Percentiles rank a stretch among this genome's conserved stretches.
Conservation (phyloP, 1,140 invertebrate species). For the Gryon sp. region DNA sequence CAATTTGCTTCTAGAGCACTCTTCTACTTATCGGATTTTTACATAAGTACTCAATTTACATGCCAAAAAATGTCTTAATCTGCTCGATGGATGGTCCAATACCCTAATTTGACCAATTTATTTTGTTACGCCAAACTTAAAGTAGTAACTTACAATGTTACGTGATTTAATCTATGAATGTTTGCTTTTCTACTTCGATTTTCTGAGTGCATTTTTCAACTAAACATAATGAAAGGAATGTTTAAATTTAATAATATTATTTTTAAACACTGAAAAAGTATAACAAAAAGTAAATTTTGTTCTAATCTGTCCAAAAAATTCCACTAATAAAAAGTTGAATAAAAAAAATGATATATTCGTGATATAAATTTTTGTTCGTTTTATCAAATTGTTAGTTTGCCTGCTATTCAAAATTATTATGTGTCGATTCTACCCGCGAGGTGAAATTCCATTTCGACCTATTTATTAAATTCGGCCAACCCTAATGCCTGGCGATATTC, state of each 20-base stretch:
- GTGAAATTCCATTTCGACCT: constrained; percentile 34
- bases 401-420: constrained; percentile 17
- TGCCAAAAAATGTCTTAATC: constrained; percentile 31
- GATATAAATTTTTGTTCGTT: too few relatives aligned
- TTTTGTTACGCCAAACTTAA: constrained; percentile 26
- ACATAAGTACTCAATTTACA: constrained; percentile 43
- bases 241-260: too few relatives aligned
- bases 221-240: too few relatives aligned
- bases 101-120: constrained; percentile 35
- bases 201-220: too few relatives aligned
- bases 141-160: constrained; percentile 10
- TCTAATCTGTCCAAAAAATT: too few relatives aligned
- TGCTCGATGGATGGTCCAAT: constrained; percentile 25
- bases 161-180: too few relatives aligned
- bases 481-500: constrained; percentile 26
- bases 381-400: too few relatives aligned
- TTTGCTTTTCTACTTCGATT: too few relatives aligned
- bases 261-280: too few relatives aligned
- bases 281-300: too few relatives aligned
- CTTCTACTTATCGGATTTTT: constrained; percentile 18
- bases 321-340: too few relatives aligned
- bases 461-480: constrained; percentile 49
- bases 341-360: too few relatives aligned
- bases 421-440: neutral
- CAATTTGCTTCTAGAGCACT: constrained; percentile 14